Base-by-base conservation (phyloP, 2,113 vertebrate genomes). In the Oreochromis niloticus region DNA sequence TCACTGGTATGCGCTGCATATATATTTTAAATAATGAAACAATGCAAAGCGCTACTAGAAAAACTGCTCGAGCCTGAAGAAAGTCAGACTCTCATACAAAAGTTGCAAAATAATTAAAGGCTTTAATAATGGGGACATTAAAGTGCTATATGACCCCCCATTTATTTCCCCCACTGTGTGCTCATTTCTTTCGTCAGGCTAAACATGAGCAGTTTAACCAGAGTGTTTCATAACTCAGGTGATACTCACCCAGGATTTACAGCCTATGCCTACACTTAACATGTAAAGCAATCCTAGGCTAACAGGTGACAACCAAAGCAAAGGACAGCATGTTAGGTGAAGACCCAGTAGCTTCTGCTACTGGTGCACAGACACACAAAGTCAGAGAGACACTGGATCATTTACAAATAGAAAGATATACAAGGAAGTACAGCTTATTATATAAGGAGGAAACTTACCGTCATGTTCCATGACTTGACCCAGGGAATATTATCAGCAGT, bases 401-500 rank as follows among this genome's bases (percentile, higher is more conserved):
- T 50, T 32, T 43, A 57, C 55, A 80, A 17, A 48, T 46, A 79
- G 9, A 88, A 48, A 52, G 14, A 61, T 27, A 81, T 5, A 88
- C 6, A 80, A 83, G 75, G 87, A 89, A 79, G 81, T 63, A 50
- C 57, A 82, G 55, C n/a, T 54, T 54, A 24, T 91, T 24, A 59
- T 46, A 27, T 4, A 6, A 59, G 39, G 80, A 90, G 59, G 84
- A 59, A 91, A 95, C 96, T 97, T 94, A 97, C 96, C 94, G 75
- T 95, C 93, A 95, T 96, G 93, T 92, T 97, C 96, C 96, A 97
- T 97, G 96, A 94, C 95, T 95, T 92, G 94, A 93, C 94, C 93
- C 85, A 66, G 89, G 93, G 91, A 91, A 87, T 90, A 88, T 82
- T 88, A 90, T 87, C 92, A 91, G 93, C 94, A 88, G 87, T 92